phyloP scores from a whole-genome alignment of 2,797 vertebrate species.

The Enteromius trimaculatus region DNA sequence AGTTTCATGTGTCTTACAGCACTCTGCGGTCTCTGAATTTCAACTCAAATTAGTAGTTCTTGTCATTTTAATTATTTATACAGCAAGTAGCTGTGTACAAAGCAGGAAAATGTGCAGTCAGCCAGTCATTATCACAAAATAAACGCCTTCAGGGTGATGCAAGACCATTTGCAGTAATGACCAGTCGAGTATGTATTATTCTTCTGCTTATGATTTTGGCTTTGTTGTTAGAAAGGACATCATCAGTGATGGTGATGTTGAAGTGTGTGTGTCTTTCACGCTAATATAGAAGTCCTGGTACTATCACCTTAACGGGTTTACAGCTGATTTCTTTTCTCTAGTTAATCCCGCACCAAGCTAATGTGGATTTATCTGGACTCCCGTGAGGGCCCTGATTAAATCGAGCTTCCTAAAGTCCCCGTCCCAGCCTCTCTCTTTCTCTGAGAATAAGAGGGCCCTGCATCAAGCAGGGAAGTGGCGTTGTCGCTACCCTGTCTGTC shows the following conservation, averaged over 20 bases:
- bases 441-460: constrained; percentile 55
- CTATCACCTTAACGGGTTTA: constrained; percentile 64
- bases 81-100: constrained; percentile 31
- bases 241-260: constrained; percentile 20
- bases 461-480: constrained; percentile 51
- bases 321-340: constrained; percentile 61
- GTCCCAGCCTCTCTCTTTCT: constrained; percentile 28
- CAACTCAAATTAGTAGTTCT: constrained; percentile 25
- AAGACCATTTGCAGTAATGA: constrained; percentile 13
- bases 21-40: constrained; percentile 5
- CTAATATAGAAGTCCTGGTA: constrained; percentile 31
- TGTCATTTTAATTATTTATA: constrained; percentile 36
- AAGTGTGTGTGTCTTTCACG: constrained; percentile 15
- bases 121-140: constrained; percentile 28
- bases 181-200: not conserved
- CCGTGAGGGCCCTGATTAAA: constrained; percentile 74
- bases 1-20: constrained; percentile 15
- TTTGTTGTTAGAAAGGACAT: constrained; percentile 35
- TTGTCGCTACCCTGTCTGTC: constrained; percentile 67
- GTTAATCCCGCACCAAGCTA: constrained; percentile 68
- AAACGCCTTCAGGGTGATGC: constrained; percentile 14
- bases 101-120: constrained; percentile 15
- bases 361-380: constrained; percentile 73
- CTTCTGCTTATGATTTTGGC: not conserved
- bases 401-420: constrained; percentile 67